A percentile compares a stretch with the other conserved stretches of the same genome.
These are phyloP conservation scores for Dryomyza anilis DNA, from an alignment of 2,888 invertebrate species.

Conservation along the genomic window DNA sequence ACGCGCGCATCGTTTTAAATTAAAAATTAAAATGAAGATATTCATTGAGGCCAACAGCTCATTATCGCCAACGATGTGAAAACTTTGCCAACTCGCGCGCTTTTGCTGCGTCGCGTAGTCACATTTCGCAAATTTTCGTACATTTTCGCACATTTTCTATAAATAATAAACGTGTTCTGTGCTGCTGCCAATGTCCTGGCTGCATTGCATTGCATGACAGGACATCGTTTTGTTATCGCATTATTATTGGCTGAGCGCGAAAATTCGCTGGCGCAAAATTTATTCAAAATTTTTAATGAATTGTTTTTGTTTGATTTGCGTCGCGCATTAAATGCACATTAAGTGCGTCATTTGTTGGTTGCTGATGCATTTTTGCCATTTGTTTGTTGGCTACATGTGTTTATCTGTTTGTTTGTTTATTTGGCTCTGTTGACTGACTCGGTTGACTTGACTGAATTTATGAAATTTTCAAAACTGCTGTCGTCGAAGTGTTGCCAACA, in stretches of 20 bases:
- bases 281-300: slow-evolving; percentile 18
- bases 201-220: background rate
- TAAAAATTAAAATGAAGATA: slow-evolving; percentile 13
- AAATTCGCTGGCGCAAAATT: background rate
- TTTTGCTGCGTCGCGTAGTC: too few species aligned
- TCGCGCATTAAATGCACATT: slow-evolving; percentile 11
- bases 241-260: slow-evolving; percentile 2
- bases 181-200: background rate
- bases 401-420: background rate
- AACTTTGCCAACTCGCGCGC: slow-evolving; percentile 23
- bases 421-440: too few species aligned
- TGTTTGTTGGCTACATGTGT: background rate
- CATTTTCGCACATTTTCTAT: slow-evolving; percentile 17
- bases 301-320: background rate
- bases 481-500: too few species aligned
- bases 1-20: slow-evolving; percentile 14
- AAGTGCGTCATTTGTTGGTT: background rate
- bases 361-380: background rate
- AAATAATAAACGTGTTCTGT: slow-evolving; percentile 16
- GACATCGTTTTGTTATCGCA: slow-evolving; percentile 1
- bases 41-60: too few species aligned
- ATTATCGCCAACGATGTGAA: slow-evolving; percentile 18
- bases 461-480: too few species aligned
- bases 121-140: too few species aligned
- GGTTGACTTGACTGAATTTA: too few species aligned